Evolutionary conservation across 2,888 invertebrate genomes (phyloP).

Genomic region (Ditylenchus weischeri): DNA sequence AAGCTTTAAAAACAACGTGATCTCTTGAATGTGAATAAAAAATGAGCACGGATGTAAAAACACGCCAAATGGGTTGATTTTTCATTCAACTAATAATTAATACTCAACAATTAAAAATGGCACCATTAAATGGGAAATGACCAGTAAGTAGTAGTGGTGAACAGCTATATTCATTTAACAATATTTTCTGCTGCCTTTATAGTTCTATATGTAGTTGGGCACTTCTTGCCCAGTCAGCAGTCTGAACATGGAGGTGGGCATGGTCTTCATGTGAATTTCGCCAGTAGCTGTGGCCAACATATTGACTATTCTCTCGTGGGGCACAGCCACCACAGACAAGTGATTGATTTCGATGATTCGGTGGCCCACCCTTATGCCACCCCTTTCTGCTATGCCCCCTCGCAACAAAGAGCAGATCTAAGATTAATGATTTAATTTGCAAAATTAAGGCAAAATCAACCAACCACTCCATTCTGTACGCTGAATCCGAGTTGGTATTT

Average conservation of each 20-base stretch:
- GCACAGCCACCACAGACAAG: conserved; percentile 87
- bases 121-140: no score
- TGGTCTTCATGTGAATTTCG: conserved; percentile 99
- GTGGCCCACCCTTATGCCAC: conserved; percentile 96
- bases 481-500: conserved; percentile 99
- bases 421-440: conserved; percentile 25
- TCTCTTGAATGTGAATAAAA: no score
- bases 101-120: no score
- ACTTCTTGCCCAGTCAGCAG: conserved; percentile 97
- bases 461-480: conserved; percentile 97
- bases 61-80: no score
- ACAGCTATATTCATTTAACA: no score
- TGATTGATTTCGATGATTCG: conserved; percentile 97
- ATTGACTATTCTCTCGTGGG: conserved; percentile 98
- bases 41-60: no score
- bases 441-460: conserved; percentile 52
- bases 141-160: no score
- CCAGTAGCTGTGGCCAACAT: conserved; percentile 96
- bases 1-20: no score
- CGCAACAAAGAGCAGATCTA: conserved; percentile 94
- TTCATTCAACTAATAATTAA: no score
- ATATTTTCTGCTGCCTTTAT: neutral
- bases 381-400: conserved; percentile 97
- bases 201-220: conserved; percentile 84
- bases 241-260: conserved; percentile 99